Conservation (phyloP, 2,113 vertebrate species). For the Erythrocercus mccallii region DNA sequence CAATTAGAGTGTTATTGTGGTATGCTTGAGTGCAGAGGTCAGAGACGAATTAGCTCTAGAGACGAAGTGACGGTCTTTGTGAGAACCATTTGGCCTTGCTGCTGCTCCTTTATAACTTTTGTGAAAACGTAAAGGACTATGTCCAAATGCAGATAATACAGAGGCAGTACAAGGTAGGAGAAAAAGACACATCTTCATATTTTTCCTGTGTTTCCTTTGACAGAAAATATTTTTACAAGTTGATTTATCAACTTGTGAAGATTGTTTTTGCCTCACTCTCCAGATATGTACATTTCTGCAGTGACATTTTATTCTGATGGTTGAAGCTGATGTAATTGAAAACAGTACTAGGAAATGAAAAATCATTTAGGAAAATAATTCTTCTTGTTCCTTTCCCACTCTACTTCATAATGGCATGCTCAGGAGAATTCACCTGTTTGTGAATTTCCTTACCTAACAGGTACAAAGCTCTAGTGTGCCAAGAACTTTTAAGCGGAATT, state of each 20-base stretch:
- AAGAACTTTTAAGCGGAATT: not conserved
- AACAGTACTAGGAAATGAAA: not conserved
- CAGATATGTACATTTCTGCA: not conserved
- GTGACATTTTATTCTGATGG: not conserved
- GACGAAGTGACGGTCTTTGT: not conserved
- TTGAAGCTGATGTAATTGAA: not conserved
- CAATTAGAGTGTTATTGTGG: not conserved
- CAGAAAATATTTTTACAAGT: not conserved
- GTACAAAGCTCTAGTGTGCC: not conserved
- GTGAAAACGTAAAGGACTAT: not conserved
- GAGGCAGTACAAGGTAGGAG: not conserved
- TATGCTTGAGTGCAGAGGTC: not conserved
- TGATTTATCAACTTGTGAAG: not conserved
- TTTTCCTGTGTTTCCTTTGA: not conserved
- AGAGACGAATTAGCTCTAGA: not conserved
- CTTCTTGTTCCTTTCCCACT: not conserved
- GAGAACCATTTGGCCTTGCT: not conserved
- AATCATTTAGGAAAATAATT: not conserved
- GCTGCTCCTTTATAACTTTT: not conserved
- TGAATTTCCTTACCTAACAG: not conserved
- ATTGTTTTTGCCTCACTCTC: not conserved
- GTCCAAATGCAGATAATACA: not conserved
- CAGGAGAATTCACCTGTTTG: not conserved
- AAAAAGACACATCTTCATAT: not conserved
- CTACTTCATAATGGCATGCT: not conserved